Percentiles rank a stretch among this genome's conserved stretches.
Evolutionary conservation across 2,797 vertebrate species (phyloP).

Genomic region (Miichthys miiuy): DNA sequence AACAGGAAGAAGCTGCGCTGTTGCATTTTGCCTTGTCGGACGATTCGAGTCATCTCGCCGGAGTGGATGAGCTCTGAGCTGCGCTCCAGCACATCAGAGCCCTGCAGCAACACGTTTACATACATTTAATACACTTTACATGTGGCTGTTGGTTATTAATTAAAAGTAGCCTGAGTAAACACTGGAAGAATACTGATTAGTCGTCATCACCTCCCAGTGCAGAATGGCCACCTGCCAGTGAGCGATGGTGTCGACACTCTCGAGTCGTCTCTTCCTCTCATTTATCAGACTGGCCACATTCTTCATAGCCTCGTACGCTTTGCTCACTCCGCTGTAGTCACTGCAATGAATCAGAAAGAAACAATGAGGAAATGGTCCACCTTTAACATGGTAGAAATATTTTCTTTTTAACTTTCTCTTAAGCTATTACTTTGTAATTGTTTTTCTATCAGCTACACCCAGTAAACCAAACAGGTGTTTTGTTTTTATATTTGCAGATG

Average conservation of each 20-base stretch:
- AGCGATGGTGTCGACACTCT: constrained; percentile 96
- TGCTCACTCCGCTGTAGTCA: constrained; percentile 90
- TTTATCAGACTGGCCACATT: constrained; percentile 98
- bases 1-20: constrained; percentile 98
- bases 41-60: constrained; percentile 91
- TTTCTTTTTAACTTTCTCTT: too few relatives aligned
- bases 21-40: constrained; percentile 93
- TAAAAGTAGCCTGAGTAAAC: not conserved
- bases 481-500: too few relatives aligned
- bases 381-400: not conserved
- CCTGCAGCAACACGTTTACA: constrained; percentile 57
- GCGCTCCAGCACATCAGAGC: constrained; percentile 86
- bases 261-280: constrained; percentile 94
- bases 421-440: too few relatives aligned
- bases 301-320: constrained; percentile 96
- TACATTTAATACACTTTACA: too few relatives aligned
- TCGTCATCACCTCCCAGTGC: constrained; percentile 92
- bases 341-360: constrained; percentile 79
- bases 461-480: too few relatives aligned
- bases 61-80: constrained; percentile 98
- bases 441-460: too few relatives aligned
- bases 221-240: constrained; percentile 97
- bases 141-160: too few relatives aligned
- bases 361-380: not conserved
- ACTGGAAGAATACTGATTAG: not conserved